A percentile compares a stretch with the other conserved stretches of the same genome.
These are phyloP conservation scores for Amphiprion clarkii DNA, from an alignment of 2,797 vertebrate species.

Conservation along the genomic window DNA sequence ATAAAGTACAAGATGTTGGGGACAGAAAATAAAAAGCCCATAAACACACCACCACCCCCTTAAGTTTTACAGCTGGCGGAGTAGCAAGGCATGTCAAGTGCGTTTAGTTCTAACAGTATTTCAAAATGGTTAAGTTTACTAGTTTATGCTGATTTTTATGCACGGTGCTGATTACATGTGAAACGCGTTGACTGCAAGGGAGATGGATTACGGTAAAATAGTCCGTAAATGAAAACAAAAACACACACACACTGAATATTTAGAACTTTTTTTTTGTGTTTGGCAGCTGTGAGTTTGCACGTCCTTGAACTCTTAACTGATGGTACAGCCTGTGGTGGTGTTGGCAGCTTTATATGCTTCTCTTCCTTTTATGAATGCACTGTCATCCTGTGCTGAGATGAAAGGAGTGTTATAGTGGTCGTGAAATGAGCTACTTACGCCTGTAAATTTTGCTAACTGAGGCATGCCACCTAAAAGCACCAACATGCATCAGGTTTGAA, in stretches of 20 bases:
- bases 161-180: not conserved
- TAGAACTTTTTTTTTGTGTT: not conserved
- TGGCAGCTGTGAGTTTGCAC: not conserved
- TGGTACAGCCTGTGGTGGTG: not conserved
- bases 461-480: no score
- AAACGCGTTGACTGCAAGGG: not conserved
- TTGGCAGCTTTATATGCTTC: not conserved
- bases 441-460: not conserved
- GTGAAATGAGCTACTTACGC: not conserved
- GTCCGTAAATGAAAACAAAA: conserved; percentile 2
- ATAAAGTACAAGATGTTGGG: conserved; percentile 54
- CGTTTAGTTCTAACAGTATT: conserved; percentile 11
- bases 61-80: conserved; percentile 47
- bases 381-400: not conserved
- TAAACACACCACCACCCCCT: conserved; percentile 44
- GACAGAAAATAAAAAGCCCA: conserved; percentile 53
- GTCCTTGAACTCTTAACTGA: not conserved
- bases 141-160: no score
- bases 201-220: not conserved
- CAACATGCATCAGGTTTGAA: not conserved
- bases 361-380: not conserved
- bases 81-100: conserved; percentile 23
- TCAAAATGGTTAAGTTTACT: not conserved
- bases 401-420: not conserved
- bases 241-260: not conserved